Conservation (phyloP, 30 jellyfish, hydroid and myxozoan species). For the Clytia hemisphaerica region DNA sequence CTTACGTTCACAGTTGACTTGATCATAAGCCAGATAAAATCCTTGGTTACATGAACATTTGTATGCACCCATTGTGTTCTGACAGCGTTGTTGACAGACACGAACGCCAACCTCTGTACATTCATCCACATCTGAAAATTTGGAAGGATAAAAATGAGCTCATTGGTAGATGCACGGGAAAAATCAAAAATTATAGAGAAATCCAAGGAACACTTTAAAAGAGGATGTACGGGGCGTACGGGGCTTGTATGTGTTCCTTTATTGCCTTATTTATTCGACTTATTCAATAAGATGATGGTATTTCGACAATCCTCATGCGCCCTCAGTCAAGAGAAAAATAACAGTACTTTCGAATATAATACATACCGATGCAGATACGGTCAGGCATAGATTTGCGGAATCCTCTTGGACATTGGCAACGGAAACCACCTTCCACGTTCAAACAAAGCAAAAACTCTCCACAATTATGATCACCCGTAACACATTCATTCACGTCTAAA, state of each 20-base stretch:
- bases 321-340: too few relatives aligned
- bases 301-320: too few relatives aligned
- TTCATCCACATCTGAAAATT: not conserved
- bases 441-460: not conserved
- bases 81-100: not conserved
- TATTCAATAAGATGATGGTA: too few relatives aligned
- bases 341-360: too few relatives aligned
- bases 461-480: not conserved
- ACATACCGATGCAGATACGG: not conserved
- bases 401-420: not conserved
- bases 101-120: not conserved
- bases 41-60: not conserved
- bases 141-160: too few relatives aligned
- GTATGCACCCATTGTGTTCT: not conserved
- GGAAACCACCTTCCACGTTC: not conserved
- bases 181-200: too few relatives aligned
- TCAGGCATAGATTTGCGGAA: not conserved
- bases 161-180: too few relatives aligned
- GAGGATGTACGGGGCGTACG: too few relatives aligned
- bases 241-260: too few relatives aligned
- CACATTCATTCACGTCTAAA: not conserved
- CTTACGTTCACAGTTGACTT: slow-evolving; percentile 8
- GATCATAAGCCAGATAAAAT: not conserved
- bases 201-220: too few relatives aligned
- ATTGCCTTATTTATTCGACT: too few relatives aligned